Evolutionary conservation across 2,888 invertebrate genomes (phyloP).

Genomic region (Lordiphosa fenestrarum): DNA sequence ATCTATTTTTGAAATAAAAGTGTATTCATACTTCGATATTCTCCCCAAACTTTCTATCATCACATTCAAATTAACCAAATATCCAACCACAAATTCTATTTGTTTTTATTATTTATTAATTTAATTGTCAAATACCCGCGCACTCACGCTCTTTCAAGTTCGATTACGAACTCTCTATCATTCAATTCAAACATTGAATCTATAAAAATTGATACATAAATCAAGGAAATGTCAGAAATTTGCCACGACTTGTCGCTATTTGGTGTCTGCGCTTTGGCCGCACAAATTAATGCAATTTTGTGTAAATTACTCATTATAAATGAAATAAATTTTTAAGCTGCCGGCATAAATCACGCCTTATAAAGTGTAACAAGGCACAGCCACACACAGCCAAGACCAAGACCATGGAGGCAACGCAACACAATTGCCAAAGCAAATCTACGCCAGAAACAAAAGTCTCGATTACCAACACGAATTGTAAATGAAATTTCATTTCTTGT

Average conservation of each 20-base stretch:
- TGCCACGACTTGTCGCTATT: conserved; percentile 66
- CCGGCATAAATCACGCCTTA: conserved; percentile 69
- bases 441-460: conserved; percentile 58
- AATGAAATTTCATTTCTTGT: conserved; percentile 63
- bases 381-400: conserved; percentile 19
- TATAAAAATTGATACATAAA: conserved; percentile 44
- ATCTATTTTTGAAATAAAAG: too few species aligned
- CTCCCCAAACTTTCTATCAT: too few species aligned
- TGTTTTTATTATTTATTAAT: too few species aligned
- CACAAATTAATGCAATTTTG: conserved; percentile 70
- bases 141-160: not conserved
- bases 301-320: conserved; percentile 75
- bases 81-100: too few species aligned
- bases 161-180: too few species aligned
- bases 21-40: too few species aligned
- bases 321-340: conserved; percentile 68
- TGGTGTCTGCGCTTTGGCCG: conserved; percentile 40
- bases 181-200: conserved; percentile 10
- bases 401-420: conserved; percentile 14
- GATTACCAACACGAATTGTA: conserved; percentile 43
- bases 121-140: too few species aligned
- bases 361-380: conserved; percentile 53
- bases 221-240: conserved; percentile 74
- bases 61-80: conserved; percentile 38
- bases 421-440: conserved; percentile 43